These are phyloP conservation scores for Odocoileus virginianus DNA, from an alignment of 2,113 vertebrate species.

Conservation along the genomic window DNA sequence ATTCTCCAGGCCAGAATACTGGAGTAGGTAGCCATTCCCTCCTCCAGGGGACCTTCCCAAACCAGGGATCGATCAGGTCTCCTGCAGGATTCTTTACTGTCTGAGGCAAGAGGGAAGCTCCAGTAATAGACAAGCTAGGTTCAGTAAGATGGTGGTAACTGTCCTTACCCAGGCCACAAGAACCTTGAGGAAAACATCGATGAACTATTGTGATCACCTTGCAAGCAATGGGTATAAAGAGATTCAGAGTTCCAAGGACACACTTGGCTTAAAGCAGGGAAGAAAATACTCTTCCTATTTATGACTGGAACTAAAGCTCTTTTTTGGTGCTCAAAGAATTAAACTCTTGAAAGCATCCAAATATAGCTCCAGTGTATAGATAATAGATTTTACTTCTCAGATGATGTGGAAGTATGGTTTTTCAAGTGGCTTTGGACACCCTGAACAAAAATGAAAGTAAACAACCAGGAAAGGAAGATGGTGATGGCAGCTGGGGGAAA, in stretches of 20 bases:
- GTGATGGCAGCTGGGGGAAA: neutral
- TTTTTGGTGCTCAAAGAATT: neutral
- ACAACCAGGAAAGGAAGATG: neutral
- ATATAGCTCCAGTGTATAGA: neutral
- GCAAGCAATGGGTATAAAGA: neutral
- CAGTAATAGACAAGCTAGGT: neutral
- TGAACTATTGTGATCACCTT: neutral
- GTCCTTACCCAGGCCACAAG: neutral
- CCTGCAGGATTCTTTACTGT: neutral
- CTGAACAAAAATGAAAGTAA: neutral
- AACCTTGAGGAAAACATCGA: neutral
- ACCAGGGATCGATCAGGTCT: neutral
- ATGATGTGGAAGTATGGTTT: neutral
- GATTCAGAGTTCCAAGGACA: neutral
- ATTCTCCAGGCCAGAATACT: neutral
- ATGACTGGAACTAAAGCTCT: neutral
- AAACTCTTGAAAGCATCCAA: neutral
- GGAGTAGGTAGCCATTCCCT: neutral
- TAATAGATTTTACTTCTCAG: neutral
- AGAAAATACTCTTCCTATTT: neutral
- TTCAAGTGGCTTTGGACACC: neutral
- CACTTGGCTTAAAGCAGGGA: neutral
- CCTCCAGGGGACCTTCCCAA: neutral
- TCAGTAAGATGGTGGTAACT: neutral
- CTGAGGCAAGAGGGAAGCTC: neutral